These are phyloP conservation scores for Dendrocincla fuliginosa DNA, from an alignment of 2,797 vertebrate genomes.

Conservation along the genomic window DNA sequence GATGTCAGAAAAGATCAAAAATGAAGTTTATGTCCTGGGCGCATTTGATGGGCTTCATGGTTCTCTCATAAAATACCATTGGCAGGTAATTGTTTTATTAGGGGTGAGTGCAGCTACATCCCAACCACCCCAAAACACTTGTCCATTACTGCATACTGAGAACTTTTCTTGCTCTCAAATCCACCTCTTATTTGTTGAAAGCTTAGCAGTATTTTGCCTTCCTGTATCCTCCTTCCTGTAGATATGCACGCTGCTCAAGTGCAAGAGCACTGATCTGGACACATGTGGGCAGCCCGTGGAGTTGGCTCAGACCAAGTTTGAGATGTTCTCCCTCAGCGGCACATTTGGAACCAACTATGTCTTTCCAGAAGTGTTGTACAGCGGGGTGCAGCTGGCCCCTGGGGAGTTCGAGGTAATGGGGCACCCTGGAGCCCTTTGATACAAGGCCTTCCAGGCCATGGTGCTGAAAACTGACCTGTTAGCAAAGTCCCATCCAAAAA, in stretches of 20 bases:
- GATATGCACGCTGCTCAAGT: constrained; percentile 76
- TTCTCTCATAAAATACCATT: constrained; percentile 72
- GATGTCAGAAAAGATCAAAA: constrained; percentile 45
- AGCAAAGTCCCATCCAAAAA: neutral
- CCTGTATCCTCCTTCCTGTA: neutral
- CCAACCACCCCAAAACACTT: neutral
- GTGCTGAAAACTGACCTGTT: neutral
- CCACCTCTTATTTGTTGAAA: neutral
- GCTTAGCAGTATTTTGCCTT: neutral
- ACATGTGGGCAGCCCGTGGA: constrained; percentile 63
- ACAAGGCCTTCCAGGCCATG: neutral
- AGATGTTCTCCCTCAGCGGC: constrained; percentile 75
- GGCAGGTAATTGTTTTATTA: constrained; percentile 64
- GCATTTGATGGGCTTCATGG: constrained; percentile 71
- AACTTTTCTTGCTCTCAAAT: neutral
- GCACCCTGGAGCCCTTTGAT: neutral
- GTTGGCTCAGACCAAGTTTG: constrained; percentile 66
- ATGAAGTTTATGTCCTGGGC: constrained; percentile 71
- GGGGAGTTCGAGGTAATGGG: constrained; percentile 72
- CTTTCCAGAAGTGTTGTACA: constrained; percentile 79
- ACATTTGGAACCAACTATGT: constrained; percentile 71
- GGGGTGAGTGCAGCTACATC: neutral
- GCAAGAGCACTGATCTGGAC: constrained; percentile 9
- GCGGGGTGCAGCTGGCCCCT: constrained; percentile 60
- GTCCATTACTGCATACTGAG: neutral